Percentiles rank a stretch among this genome's conserved stretches.
Conservation (phyloP, 2,113 vertebrate species). For the Silurus asotus region DNA sequence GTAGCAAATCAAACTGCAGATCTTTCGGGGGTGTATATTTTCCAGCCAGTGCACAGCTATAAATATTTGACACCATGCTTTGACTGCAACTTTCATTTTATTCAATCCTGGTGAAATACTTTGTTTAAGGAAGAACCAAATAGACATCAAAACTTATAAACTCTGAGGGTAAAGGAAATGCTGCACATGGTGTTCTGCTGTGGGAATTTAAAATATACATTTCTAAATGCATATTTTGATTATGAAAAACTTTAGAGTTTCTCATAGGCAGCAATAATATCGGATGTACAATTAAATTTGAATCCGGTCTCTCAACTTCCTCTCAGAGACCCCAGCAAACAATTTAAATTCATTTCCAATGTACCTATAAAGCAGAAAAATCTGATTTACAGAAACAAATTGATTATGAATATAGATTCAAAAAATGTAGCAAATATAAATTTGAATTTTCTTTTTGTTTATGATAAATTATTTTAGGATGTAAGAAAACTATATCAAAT, state of each 20-base stretch:
- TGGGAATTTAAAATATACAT: too few relatives aligned
- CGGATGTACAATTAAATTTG: neutral
- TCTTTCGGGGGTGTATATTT: conserved; percentile 34
- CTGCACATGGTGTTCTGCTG: neutral
- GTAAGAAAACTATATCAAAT: too few relatives aligned
- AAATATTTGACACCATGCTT: conserved; percentile 1
- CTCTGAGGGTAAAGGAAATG: conserved; percentile 19
- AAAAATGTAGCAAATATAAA: too few relatives aligned
- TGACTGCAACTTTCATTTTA: neutral
- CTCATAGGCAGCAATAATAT: neutral
- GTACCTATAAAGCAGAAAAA: too few relatives aligned
- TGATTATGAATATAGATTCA: too few relatives aligned
- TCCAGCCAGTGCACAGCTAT: conserved; percentile 26
- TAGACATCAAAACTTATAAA: neutral
- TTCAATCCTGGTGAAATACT: neutral
- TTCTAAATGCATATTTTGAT: too few relatives aligned
- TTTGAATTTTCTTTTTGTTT: too few relatives aligned
- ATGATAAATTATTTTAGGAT: too few relatives aligned
- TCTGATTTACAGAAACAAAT: too few relatives aligned
- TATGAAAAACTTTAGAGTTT: neutral
- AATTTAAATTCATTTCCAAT: too few relatives aligned
- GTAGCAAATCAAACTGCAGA: conserved; percentile 1
- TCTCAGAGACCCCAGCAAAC: neutral
- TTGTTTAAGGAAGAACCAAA: conserved; percentile 12
- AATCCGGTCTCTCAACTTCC: neutral